These are phyloP conservation scores for Unio pictorum DNA, from an alignment of 2,888 invertebrate species.

Conservation along the genomic window DNA sequence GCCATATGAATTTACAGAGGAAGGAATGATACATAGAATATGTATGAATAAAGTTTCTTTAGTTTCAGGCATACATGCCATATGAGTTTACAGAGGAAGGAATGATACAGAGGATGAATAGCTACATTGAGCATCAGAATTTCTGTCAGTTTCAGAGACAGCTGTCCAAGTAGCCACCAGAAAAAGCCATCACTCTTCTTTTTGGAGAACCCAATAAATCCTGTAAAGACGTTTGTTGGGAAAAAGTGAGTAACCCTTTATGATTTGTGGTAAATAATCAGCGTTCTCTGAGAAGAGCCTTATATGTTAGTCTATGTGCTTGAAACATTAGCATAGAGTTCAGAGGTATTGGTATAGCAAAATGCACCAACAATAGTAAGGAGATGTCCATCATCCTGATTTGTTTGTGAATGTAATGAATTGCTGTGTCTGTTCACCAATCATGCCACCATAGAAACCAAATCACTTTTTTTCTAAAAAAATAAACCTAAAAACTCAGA, in stretches of 20 bases:
- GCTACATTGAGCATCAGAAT: slow-evolving; percentile 71
- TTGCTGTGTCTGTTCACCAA: no score
- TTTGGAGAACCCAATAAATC: slow-evolving; percentile 54
- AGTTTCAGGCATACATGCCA: slow-evolving; percentile 68
- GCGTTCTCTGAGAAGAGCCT: background rate
- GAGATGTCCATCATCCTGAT: no score
- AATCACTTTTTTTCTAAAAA: no score
- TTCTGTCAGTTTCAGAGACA: slow-evolving; percentile 65
- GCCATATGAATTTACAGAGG: slow-evolving; percentile 68
- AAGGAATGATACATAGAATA: slow-evolving; percentile 72
- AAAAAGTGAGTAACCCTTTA: slow-evolving; percentile 45
- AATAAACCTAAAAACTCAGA: no score
- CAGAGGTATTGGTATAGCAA: no score
- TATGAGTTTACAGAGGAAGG: slow-evolving; percentile 71
- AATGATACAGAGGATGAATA: slow-evolving; percentile 71
- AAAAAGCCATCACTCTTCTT: slow-evolving; percentile 48
- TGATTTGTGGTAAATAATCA: background rate
- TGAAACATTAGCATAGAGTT: no score
- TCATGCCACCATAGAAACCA: no score
- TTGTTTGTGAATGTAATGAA: no score
- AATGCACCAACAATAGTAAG: no score
- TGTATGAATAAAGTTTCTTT: slow-evolving; percentile 64
- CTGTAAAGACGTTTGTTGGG: slow-evolving; percentile 67
- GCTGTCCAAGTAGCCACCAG: slow-evolving; percentile 67
- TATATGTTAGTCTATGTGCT: background rate